Evolutionary conservation across 64 coral and sea anemone species (phyloP), one percentile per base, ranked within the genome.

Genomic region (Pocillopora damicornis): DNA sequence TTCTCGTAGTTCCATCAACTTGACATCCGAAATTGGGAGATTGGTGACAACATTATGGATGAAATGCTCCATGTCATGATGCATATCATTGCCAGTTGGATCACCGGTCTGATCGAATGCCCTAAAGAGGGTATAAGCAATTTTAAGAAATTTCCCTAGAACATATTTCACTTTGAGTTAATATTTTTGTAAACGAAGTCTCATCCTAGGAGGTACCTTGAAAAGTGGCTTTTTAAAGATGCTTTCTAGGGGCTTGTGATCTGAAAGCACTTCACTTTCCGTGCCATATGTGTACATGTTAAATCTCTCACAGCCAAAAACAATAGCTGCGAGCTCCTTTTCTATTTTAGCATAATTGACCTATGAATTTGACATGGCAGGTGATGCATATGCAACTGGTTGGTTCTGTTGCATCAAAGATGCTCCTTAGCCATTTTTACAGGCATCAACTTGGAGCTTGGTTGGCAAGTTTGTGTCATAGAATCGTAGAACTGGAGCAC

Each of bases 131-230:
- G 30, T 30, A 30, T 30, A 30, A 30, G 30, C 30, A 30, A 30
- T 30, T 30, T 30, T 30, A 0, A 30, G 30, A 30, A 30, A 30
- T 30, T 30, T 30, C 30, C 30, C 30, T 30, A 30, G 30, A 30
- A 30, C 30, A 30, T 30, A 30, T 30, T 30, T 78, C 34, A 92
- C 84, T 79, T 73, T 72, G 17, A 66, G 25, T 17, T 88, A 11
- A 63, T 92, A 92, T 35, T 88, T 92, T 75, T 92, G 90, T 0
- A 92, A 86, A 57, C 84, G 22, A 35, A 92, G 76, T 84, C 79
- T 90, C 89, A 84, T 90, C 57, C 89, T 90, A 37, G 89, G 87
- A 17, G 76, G 61, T 76, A 89, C 87, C 60, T 89, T 71, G 59
- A 77, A 76, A 67, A 79, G 63, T 45, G 87, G 76, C 18, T 30